A percentile compares a stretch with the other conserved stretches of the same genome.
Evolutionary conservation across 2,113 vertebrate genomes (phyloP).

Genomic region (Meriones unguiculatus): DNA sequence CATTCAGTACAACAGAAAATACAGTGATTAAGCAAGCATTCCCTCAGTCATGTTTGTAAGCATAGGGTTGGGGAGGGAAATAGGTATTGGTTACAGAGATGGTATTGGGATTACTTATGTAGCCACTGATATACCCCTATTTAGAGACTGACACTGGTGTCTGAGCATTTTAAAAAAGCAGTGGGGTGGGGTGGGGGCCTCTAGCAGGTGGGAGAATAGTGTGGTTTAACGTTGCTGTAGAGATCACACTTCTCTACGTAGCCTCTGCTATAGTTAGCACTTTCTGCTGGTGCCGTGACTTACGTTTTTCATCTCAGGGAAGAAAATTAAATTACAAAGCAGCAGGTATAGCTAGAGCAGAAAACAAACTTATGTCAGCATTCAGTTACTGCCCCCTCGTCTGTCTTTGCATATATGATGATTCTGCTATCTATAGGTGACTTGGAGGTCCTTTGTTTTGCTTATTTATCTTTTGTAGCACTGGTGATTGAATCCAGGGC

Average conservation of each 20-base stretch:
- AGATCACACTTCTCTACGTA: background rate
- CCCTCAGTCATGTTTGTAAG: constrained; percentile 39
- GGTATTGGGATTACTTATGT: background rate
- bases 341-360: background rate
- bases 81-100: background rate
- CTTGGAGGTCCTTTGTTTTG: background rate
- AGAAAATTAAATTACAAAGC: constrained; percentile 31
- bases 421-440: background rate
- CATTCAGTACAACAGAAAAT: background rate
- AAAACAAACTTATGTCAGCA: background rate
- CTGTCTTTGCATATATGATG: constrained; percentile 15
- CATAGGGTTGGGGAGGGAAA: background rate
- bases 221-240: background rate
- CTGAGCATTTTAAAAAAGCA: background rate
- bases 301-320: constrained; percentile 42
- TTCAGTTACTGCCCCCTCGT: background rate
- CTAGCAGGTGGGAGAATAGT: background rate
- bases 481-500: background rate
- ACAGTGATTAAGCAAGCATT: background rate
- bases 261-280: constrained; percentile 1
- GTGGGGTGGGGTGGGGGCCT: background rate
- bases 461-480: background rate
- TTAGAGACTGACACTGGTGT: background rate
- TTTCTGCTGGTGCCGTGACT: background rate
- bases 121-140: background rate